These are phyloP conservation scores for Metaphire vulgaris DNA, from an alignment of 1,140 invertebrate genomes.

Conservation along the genomic window DNA sequence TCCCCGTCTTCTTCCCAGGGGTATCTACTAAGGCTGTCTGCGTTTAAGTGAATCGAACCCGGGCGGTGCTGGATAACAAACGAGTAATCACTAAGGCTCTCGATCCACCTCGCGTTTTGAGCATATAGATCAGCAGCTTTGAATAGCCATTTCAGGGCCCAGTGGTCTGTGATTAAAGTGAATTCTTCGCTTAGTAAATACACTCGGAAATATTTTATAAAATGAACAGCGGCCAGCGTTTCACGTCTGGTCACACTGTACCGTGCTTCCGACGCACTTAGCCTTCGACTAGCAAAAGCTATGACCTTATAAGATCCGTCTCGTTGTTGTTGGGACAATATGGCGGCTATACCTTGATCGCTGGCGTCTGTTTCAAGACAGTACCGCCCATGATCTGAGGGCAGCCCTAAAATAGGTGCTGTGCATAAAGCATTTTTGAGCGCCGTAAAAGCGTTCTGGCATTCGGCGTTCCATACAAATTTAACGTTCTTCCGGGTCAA, in stretches of 20 bases:
- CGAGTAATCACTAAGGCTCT: no score
- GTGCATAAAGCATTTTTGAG: conserved; percentile 13
- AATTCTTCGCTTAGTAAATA: conserved; percentile 35
- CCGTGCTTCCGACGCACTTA: conserved; percentile 27
- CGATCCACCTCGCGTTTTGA: neutral
- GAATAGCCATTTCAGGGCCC: conserved; percentile 32
- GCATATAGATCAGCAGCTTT: neutral
- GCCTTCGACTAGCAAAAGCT: conserved; percentile 22
- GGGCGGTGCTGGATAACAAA: no score
- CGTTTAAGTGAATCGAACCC: no score
- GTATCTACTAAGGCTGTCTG: no score
- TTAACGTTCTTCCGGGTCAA: no score
- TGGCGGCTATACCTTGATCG: conserved; percentile 47
- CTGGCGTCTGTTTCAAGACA: conserved; percentile 52
- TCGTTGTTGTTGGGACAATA: conserved; percentile 47
- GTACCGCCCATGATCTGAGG: conserved; percentile 41
- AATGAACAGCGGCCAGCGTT: conserved; percentile 33
- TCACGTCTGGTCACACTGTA: conserved; percentile 34
- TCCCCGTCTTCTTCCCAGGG: no score
- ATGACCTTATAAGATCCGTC: conserved; percentile 33
- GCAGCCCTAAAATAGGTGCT: conserved; percentile 32
- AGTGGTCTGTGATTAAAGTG: conserved; percentile 33
- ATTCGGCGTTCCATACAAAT: no score
- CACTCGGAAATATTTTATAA: conserved; percentile 31
- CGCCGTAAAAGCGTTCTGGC: no score